These are phyloP conservation scores for Fissipunctia ypsillon DNA, from an alignment of 2,888 invertebrate genomes.

Conservation along the genomic window DNA sequence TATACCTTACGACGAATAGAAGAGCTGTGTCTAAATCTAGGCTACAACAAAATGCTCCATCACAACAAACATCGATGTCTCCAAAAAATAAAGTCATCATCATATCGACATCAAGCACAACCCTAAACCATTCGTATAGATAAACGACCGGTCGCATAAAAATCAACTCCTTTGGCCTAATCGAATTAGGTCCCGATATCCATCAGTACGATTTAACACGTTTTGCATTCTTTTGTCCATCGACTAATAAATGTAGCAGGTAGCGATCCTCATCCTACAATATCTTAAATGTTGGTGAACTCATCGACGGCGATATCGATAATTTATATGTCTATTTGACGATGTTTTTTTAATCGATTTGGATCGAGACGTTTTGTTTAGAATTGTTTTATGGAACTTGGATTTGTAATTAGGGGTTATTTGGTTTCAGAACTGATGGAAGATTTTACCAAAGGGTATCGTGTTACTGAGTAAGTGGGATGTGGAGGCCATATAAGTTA, in stretches of 20 bases:
- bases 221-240: slow-evolving; percentile 88
- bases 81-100: slow-evolving; percentile 30
- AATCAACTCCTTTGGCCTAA: slow-evolving; percentile 89
- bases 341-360: slow-evolving; percentile 74
- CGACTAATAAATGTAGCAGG: slow-evolving; percentile 87
- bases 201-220: slow-evolving; percentile 89
- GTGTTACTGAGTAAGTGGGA: no score
- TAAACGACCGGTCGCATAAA: slow-evolving; percentile 88
- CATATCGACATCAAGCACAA: slow-evolving; percentile 62
- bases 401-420: slow-evolving; percentile 42
- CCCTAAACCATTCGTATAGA: slow-evolving; percentile 82
- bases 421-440: slow-evolving; percentile 6
- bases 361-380: slow-evolving; percentile 59
- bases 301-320: slow-evolving; percentile 82
- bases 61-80: not conserved
- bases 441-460: no score
- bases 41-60: not conserved
- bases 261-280: slow-evolving; percentile 81
- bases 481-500: no score
- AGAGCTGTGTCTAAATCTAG: not conserved
- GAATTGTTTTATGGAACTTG: slow-evolving; percentile 49
- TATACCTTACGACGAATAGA: not conserved
- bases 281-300: slow-evolving; percentile 88
- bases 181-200: slow-evolving; percentile 89
- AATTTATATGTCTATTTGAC: slow-evolving; percentile 78